phyloP scores from a whole-genome alignment of 2,797 vertebrate species.

The Adelosebastes latens region DNA sequence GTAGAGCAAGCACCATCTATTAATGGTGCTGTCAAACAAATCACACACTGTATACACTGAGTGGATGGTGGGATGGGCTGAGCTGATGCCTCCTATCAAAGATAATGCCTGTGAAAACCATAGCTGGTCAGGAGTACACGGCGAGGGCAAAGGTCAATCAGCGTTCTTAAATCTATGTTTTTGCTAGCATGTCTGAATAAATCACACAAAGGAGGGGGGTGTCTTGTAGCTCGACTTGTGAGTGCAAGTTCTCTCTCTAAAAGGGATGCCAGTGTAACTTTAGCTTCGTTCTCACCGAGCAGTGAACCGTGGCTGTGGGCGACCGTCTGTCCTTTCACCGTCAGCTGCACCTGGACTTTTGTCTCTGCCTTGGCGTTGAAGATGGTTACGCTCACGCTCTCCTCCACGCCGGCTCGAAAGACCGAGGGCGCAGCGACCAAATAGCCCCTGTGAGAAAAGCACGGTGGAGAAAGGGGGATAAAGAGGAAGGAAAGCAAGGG shows the following conservation, averaged over 20 bases:
- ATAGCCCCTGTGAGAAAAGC: conserved; percentile 85
- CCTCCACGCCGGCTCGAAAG: conserved; percentile 89
- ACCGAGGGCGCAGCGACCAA: conserved; percentile 91
- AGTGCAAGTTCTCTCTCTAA: conserved; percentile 10
- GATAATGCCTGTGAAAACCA: conserved; percentile 20
- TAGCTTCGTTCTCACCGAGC: conserved; percentile 82
- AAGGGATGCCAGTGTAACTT: conserved; percentile 20
- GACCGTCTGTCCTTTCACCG: conserved; percentile 89
- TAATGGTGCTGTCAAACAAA: conserved; percentile 66
- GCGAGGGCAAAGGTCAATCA: conserved; percentile 9
- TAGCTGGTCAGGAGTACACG: conserved; percentile 8
- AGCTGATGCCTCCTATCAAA: conserved; percentile 34
- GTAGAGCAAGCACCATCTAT: conserved; percentile 42
- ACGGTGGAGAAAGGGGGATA: neutral
- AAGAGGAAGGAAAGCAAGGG: neutral
- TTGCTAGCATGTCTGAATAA: neutral
- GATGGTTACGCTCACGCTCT: conserved; percentile 91
- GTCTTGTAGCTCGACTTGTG: conserved; percentile 20
- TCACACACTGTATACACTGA: conserved; percentile 45
- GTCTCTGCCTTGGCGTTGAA: conserved; percentile 88
- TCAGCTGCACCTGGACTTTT: conserved; percentile 89
- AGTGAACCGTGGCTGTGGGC: conserved; percentile 84
- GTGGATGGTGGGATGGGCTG: conserved; percentile 24
- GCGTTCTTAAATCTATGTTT: neutral
- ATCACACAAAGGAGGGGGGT: neutral